Evolutionary conservation across 2,113 vertebrate species (phyloP), one percentile per base, ranked within the genome.

Genomic region (Fulica atra): DNA sequence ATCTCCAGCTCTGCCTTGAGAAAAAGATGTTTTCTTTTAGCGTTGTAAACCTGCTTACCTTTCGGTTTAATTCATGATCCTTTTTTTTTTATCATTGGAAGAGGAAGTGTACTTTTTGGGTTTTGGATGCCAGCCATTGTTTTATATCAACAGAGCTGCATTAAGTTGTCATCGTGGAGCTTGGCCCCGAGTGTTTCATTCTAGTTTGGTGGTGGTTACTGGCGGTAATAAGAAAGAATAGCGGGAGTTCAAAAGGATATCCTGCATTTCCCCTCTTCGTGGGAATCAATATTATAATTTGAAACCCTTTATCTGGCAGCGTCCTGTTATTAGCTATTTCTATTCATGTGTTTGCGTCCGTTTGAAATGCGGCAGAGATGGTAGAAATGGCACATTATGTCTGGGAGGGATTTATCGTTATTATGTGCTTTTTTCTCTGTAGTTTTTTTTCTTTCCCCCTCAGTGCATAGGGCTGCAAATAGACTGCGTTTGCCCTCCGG

Each of bases 241-340:
- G 79, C 0, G 0, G 14, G 69, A 89, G 44, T 80, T 95, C 19
- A 40, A 40, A 92, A 92, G 73, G 83, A 96, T 92, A 87, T 93
- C 44, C 50, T 91, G 25, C 31, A 38, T 82, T 93, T 91, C 44
- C 56, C 8, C 40, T 86, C 53, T 65, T 76, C 0, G 1, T 70
- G 54, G 73, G 63, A 95, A 95, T 90, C 81, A 68, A 36, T 82
- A 44, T 70, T 84, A 57, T 84, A 79, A 81, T 71, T 96, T 1
- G 8, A 69, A 88, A 38, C 36, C 28, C 65, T 94, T 94, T 89
- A 81, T 86, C 77, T 90, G 87, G 35, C 31, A 46, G 33, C 23
- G 53, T 89, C 79, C n/a, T 48, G 24, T 89, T 95, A 84, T 79
- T 96, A 73, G 61, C 54, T 88, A 29, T 73, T 92, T 92, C 63